These are phyloP conservation scores for Damaliscus lunatus DNA, from an alignment of 2,113 vertebrate species.

Conservation along the genomic window DNA sequence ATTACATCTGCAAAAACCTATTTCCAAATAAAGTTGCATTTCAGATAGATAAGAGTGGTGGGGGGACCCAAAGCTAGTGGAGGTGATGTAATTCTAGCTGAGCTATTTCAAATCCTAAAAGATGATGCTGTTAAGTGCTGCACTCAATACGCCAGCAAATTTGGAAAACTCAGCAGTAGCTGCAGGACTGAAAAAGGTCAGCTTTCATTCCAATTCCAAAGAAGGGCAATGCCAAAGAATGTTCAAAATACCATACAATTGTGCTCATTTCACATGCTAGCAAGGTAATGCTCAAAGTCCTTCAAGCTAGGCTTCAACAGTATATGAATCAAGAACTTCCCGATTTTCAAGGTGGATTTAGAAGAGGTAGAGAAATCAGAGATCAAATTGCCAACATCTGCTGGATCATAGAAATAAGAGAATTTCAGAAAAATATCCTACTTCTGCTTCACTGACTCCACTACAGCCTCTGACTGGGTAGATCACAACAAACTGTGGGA, in stretches of 20 bases:
- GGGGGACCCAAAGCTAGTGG: not conserved
- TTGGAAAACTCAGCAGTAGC: not conserved
- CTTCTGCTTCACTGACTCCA: not conserved
- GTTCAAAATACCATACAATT: not conserved
- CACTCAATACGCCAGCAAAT: not conserved
- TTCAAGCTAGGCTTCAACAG: not conserved
- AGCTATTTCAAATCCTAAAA: not conserved
- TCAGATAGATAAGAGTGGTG: not conserved
- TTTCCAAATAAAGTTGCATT: not conserved
- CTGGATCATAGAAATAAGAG: not conserved
- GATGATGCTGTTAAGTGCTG: not conserved
- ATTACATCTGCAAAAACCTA: not conserved
- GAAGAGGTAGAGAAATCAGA: not conserved
- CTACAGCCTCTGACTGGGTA: not conserved
- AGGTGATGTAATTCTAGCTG: not conserved
- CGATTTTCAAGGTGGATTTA: not conserved
- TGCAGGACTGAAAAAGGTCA: not conserved
- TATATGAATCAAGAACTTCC: not conserved
- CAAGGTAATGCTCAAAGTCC: not conserved
- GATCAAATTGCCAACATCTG: not conserved
- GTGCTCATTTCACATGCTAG: not conserved
- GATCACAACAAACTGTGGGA: not conserved
- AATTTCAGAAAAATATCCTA: not conserved
- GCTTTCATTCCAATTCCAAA: not conserved
- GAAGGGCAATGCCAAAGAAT: not conserved